These are phyloP conservation scores for Edolisoma coerulescens DNA, from an alignment of 2,113 vertebrate genomes.

Conservation along the genomic window DNA sequence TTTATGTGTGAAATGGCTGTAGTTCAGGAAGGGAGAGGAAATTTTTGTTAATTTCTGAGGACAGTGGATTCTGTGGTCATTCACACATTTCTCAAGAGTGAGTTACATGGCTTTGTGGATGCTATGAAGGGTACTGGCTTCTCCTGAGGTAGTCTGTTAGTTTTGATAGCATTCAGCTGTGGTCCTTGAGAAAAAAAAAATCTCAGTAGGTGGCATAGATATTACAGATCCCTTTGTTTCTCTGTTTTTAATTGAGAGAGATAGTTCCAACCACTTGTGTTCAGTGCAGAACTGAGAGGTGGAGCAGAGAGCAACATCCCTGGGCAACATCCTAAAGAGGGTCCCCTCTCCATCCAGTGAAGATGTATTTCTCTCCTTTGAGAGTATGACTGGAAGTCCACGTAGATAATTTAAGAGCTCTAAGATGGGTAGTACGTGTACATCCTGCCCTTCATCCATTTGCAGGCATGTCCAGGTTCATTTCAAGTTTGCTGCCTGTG, in stretches of 20 bases:
- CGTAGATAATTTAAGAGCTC: not conserved
- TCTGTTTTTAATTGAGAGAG: not conserved
- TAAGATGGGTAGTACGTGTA: accelerated
- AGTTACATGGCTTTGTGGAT: not conserved
- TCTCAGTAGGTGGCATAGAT: not conserved
- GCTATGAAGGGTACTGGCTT: not conserved
- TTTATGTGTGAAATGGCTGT: not conserved
- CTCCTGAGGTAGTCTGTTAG: not conserved
- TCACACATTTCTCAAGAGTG: not conserved
- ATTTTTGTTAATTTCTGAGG: not conserved
- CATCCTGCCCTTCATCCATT: accelerated
- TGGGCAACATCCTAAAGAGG: not conserved
- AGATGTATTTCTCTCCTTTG: not conserved
- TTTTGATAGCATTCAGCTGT: not conserved
- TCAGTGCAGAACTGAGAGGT: not conserved
- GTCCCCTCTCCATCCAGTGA: not conserved
- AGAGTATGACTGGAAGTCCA: not conserved
- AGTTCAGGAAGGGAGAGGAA: not conserved
- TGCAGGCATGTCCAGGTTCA: not conserved
- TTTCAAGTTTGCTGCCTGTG: not conserved
- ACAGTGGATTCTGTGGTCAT: not conserved
- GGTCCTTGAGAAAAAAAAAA: not conserved
- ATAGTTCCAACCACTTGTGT: not conserved
- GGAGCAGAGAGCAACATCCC: not conserved
- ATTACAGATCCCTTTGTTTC: not conserved